These are phyloP conservation scores for Diadophis punctatus DNA, from an alignment of 2,113 vertebrate species.

Conservation along the genomic window DNA sequence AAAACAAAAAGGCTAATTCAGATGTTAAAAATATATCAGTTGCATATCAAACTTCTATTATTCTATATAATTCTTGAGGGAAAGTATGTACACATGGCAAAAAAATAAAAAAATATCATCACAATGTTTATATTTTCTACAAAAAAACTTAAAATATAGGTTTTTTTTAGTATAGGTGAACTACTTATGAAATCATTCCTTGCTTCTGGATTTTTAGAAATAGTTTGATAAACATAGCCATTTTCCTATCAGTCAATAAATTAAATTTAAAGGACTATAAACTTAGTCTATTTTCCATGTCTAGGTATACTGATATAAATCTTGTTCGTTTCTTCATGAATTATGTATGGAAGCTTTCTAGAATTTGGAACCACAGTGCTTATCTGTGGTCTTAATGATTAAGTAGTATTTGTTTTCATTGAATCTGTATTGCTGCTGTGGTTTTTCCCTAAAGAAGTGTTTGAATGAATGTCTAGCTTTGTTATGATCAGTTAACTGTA, in stretches of 20 bases:
- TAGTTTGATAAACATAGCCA: neutral
- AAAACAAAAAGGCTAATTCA: neutral
- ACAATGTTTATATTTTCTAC: neutral
- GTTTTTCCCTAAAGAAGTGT: neutral
- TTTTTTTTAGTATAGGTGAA: neutral
- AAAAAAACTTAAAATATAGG: neutral
- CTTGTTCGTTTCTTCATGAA: neutral
- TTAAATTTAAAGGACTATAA: neutral
- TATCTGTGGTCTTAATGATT: neutral
- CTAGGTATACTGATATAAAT: neutral
- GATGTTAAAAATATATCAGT: neutral
- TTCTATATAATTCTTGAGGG: neutral
- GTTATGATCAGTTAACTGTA: neutral
- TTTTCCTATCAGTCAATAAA: neutral
- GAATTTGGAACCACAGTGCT: constrained; percentile 7
- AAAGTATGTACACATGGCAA: neutral
- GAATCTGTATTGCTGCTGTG: neutral
- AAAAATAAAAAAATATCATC: neutral
- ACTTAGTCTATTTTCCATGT: neutral
- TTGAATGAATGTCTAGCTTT: constrained; percentile 12
- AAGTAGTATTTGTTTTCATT: neutral
- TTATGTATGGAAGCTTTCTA: neutral
- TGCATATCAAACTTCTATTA: neutral
- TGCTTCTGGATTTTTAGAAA: neutral
- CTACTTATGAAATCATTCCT: neutral